These are phyloP conservation scores for Hydra vulgaris DNA, from an alignment of 30 jellyfish, hydroid and myxozoan genomes.

Conservation along the genomic window DNA sequence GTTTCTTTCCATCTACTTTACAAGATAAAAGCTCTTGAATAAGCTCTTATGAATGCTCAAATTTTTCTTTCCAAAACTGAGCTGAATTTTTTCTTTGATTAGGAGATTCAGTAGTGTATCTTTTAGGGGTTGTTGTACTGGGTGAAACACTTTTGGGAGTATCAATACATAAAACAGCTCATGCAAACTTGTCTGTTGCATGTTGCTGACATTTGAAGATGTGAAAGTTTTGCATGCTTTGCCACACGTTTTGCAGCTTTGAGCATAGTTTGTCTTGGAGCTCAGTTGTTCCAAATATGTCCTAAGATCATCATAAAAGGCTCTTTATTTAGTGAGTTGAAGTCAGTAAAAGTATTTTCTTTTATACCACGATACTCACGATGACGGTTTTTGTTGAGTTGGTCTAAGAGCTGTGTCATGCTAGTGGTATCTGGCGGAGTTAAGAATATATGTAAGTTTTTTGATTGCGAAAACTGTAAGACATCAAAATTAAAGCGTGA, in stretches of 20 bases:
- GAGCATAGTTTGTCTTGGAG: not conserved
- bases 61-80: not conserved
- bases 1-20: not conserved
- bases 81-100: conserved; percentile 6
- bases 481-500: too few species aligned
- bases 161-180: not conserved
- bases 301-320: too few species aligned
- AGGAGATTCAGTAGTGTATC: not conserved
- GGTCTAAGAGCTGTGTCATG: too few species aligned
- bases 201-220: not conserved
- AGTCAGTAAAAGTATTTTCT: too few species aligned
- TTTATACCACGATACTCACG: too few species aligned
- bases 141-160: not conserved
- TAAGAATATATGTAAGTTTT: too few species aligned
- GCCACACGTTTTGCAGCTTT: not conserved
- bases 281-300: not conserved
- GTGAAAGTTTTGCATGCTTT: not conserved
- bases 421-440: too few species aligned
- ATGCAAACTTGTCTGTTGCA: conserved; percentile 1
- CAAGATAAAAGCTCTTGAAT: not conserved
- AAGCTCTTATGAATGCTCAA: not conserved
- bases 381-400: too few species aligned
- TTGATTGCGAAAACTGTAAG: too few species aligned
- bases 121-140: not conserved
- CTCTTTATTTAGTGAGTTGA: too few species aligned